Percentiles rank a stretch among this genome's conserved stretches.
These are phyloP conservation scores for Campylomormyrus numenius DNA, from an alignment of 2,113 vertebrate genomes.

Conservation along the genomic window DNA sequence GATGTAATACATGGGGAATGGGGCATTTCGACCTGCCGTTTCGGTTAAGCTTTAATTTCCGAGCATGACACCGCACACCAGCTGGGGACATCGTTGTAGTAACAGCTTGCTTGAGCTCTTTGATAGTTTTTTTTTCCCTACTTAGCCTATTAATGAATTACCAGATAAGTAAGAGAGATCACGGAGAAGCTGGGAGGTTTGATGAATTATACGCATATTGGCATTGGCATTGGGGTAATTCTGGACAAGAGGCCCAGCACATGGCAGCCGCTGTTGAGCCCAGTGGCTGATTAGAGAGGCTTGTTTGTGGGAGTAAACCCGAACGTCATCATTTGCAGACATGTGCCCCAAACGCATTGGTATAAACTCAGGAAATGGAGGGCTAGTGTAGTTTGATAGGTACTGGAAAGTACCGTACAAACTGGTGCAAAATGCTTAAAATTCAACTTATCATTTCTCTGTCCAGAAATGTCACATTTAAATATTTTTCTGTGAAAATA, in stretches of 20 bases:
- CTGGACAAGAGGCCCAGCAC: background rate
- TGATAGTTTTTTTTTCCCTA: background rate
- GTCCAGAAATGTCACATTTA: background rate
- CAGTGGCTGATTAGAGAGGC: background rate
- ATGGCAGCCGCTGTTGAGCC: too few species aligned
- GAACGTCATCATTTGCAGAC: background rate
- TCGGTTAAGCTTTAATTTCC: slow-evolving; percentile 13
- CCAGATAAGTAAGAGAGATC: background rate
- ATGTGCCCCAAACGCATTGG: background rate
- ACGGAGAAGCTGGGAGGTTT: background rate
- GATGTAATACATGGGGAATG: slow-evolving; percentile 7
- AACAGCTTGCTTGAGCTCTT: background rate
- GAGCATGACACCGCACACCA: background rate
- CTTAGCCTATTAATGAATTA: background rate
- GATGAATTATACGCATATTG: background rate
- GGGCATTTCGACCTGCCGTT: background rate
- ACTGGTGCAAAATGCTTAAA: background rate
- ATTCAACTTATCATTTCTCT: background rate
- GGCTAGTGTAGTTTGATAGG: too few species aligned
- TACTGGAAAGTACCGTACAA: background rate
- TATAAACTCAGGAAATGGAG: background rate
- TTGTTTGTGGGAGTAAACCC: background rate
- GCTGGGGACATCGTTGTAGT: background rate
- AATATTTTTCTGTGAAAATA: background rate
- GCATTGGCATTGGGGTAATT: background rate